These are phyloP conservation scores for Pseudochirops corinnae DNA, from an alignment of 2,797 vertebrate genomes.

Conservation along the genomic window DNA sequence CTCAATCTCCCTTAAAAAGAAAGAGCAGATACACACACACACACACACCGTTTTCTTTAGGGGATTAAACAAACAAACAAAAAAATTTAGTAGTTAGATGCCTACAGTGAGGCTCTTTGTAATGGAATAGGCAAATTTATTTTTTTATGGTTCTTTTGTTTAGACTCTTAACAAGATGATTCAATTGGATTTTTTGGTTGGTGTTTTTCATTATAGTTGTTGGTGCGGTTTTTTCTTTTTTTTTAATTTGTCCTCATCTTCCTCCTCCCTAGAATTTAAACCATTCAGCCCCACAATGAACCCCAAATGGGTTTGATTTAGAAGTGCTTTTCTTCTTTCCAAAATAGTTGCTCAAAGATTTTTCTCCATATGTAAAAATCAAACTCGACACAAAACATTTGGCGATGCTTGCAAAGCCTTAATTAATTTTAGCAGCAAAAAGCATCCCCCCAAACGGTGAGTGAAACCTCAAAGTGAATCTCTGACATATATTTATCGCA, in stretches of 20 bases:
- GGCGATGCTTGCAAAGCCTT: constrained; percentile 16
- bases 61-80: constrained; percentile 44
- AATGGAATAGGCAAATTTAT: constrained; percentile 79
- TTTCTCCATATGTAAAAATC: constrained; percentile 51
- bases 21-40: constrained; percentile 64
- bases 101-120: constrained; percentile 69
- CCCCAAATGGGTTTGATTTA: constrained; percentile 68
- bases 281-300: constrained; percentile 68
- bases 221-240: constrained; percentile 64
- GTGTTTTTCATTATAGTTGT: constrained; percentile 77
- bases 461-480: constrained; percentile 30
- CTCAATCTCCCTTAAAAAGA: constrained; percentile 80
- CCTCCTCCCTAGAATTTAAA: constrained; percentile 72
- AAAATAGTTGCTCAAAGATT: constrained; percentile 61
- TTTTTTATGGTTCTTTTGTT: constrained; percentile 83
- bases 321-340: constrained; percentile 43
- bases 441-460: constrained; percentile 5
- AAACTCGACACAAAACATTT: constrained; percentile 53
- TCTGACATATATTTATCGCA: constrained; percentile 22
- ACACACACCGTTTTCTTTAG: constrained; percentile 72
- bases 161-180: constrained; percentile 82
- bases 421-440: constrained; percentile 10
- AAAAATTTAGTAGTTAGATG: constrained; percentile 81
- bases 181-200: constrained; percentile 79
- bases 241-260: constrained; percentile 75